Conservation (phyloP, 2,888 invertebrate species). For the Rhogogaster chlorosoma region DNA sequence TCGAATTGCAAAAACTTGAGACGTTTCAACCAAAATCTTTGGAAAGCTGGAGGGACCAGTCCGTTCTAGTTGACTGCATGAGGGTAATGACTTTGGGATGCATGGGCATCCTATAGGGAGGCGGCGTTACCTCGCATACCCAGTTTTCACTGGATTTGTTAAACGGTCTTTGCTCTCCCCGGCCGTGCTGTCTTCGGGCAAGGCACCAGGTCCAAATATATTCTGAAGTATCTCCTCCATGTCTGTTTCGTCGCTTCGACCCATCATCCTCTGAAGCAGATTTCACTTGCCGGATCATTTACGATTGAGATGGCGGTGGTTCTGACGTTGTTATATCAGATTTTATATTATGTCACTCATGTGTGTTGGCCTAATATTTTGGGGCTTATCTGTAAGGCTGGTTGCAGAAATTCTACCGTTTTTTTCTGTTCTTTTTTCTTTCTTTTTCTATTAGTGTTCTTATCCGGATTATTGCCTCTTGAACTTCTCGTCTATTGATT, state of each 20-base stretch:
- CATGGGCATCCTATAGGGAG: background rate
- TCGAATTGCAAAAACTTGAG: background rate
- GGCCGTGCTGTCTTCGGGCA: background rate
- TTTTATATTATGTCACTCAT: background rate
- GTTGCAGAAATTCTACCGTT: background rate
- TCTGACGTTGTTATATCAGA: background rate
- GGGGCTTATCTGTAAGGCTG: background rate
- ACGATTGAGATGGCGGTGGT: background rate
- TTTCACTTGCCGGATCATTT: constrained; percentile 19
- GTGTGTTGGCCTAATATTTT: background rate
- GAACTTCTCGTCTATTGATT: background rate
- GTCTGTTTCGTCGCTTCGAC: constrained; percentile 60
- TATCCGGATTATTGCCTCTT: background rate
- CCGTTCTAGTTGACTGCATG: background rate
- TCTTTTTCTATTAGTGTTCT: background rate
- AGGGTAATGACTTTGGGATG: background rate
- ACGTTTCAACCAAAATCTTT: background rate
- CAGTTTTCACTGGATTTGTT: constrained; percentile 9
- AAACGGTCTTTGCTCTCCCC: background rate
- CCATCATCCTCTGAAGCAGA: constrained; percentile 15
- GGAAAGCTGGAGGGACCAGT: background rate
- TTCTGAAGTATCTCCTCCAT: constrained; percentile 63
- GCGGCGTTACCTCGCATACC: constrained; percentile 20
- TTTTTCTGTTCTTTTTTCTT: background rate
- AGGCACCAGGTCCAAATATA: constrained; percentile 63